Percentiles rank a stretch among this genome's conserved stretches.
Conservation (phyloP, 2,113 vertebrate species). For the Sporophila hypoxantha region DNA sequence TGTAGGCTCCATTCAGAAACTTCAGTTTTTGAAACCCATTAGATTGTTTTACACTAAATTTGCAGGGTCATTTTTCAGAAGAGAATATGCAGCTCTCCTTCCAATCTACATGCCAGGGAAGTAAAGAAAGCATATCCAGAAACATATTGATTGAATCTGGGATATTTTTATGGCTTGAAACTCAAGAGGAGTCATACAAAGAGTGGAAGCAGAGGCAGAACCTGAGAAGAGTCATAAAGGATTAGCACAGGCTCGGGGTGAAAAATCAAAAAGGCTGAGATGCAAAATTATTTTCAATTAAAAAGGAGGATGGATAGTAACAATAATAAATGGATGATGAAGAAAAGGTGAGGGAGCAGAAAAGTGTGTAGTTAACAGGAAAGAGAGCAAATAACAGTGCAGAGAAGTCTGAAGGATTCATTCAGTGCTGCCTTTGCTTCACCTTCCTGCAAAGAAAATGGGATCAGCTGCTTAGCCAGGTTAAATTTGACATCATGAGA, state of each 20-base stretch:
- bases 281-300: background rate
- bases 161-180: background rate
- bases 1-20: background rate
- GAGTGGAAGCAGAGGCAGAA: background rate
- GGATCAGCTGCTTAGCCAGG: background rate
- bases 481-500: background rate
- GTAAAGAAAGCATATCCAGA: background rate
- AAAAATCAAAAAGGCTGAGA: background rate
- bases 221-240: background rate
- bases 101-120: rapidly evolving
- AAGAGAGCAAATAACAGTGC: background rate
- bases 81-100: background rate
- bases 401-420: background rate
- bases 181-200: background rate
- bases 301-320: background rate
- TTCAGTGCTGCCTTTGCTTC: background rate
- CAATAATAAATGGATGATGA: background rate
- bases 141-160: background rate
- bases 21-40: background rate
- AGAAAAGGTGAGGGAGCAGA: background rate
- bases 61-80: background rate
- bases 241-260: background rate
- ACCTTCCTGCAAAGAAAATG: background rate
- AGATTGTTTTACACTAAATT: background rate
- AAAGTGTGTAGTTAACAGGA: background rate